Percentiles rank a stretch among this genome's conserved stretches.
phyloP scores from a whole-genome alignment of 2,113 vertebrate genomes.

The Pseudorasbora parva region DNA sequence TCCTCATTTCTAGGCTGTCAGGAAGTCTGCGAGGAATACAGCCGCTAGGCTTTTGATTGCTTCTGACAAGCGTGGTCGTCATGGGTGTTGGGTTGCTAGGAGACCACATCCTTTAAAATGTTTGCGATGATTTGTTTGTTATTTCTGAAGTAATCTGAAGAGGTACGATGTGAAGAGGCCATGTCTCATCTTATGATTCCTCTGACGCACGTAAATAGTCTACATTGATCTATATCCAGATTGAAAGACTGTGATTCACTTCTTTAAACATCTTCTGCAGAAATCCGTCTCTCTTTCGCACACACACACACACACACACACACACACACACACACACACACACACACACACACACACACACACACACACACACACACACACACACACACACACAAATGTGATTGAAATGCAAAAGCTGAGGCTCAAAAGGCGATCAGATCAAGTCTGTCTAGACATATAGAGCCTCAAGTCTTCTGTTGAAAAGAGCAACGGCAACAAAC shows the following conservation, averaged over 20 bases:
- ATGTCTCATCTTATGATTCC: constrained; percentile 1
- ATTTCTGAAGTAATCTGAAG: constrained; percentile 6
- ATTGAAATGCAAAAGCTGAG: not conserved
- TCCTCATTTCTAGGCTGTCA: constrained; percentile 3
- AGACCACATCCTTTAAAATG: constrained; percentile 24
- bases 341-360: not conserved
- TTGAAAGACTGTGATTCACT: not conserved
- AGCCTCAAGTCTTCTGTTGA: not conserved
- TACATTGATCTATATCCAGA: not conserved
- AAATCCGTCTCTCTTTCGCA: not conserved
- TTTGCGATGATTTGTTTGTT: not conserved
- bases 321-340: not conserved
- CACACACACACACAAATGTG: not conserved
- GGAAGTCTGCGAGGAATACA: constrained; percentile 1
- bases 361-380: not conserved
- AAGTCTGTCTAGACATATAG: not conserved
- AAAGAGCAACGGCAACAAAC: not conserved
- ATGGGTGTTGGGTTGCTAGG: constrained; percentile 47
- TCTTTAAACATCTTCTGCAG: not conserved
- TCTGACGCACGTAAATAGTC: not conserved
- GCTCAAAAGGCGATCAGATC: not conserved
- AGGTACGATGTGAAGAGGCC: not conserved
- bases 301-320: not conserved
- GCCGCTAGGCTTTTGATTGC: not conserved
- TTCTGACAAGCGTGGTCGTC: constrained; percentile 24